Base-by-base conservation (phyloP, 2,888 invertebrate species). In the Tupiocoris notatus region DNA sequence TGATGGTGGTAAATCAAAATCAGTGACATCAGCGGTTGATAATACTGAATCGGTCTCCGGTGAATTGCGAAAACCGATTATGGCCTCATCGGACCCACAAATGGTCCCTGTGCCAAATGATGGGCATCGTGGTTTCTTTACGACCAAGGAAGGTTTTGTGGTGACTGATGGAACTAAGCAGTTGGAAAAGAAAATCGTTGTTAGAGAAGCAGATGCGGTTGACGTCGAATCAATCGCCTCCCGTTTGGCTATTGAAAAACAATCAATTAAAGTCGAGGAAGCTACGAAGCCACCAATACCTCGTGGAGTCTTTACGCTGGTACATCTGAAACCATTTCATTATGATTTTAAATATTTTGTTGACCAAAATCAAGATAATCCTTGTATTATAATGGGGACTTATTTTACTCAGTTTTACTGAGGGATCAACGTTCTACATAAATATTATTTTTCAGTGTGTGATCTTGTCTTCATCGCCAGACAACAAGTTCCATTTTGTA, bases 261-360 rank as follows among this genome's bases (percentile, higher is more conserved):
- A 39, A 39, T 12, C 3, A 7, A 7, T 12, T 39, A 39, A 12
- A 3, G 39, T 39, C 12, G 39, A 39, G 12, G 39, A 7, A 12
- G 6, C 39, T 12, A 22, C 67, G 56, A 21, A 54, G 22, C 67
- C 67, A n/a, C 67, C 67, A 1, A 67, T 67, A 16, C 67, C 67
- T 21, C 67, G 67, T 56, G 67, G 57, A 67, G 17, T 1, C 22
- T 67, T 67, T 23, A 54, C 67, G 9, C n/a, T 56, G 12, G 67
- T 67, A 67, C 20, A 56, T 57, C 3, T 20, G n/a, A 2, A 6
- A 57, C 1, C 18, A 57, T 17, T 6, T 2, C 57, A 57, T 2
- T 12, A 54, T 12, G 12, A 54, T 39, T 39, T 39, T 39, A 39
- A 7, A 39, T 39, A 39, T 39, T 39, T 39, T 39, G 57, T n/a